Evolutionary conservation across 1,140 invertebrate genomes (phyloP).

Genomic region (Babylonia areolata): DNA sequence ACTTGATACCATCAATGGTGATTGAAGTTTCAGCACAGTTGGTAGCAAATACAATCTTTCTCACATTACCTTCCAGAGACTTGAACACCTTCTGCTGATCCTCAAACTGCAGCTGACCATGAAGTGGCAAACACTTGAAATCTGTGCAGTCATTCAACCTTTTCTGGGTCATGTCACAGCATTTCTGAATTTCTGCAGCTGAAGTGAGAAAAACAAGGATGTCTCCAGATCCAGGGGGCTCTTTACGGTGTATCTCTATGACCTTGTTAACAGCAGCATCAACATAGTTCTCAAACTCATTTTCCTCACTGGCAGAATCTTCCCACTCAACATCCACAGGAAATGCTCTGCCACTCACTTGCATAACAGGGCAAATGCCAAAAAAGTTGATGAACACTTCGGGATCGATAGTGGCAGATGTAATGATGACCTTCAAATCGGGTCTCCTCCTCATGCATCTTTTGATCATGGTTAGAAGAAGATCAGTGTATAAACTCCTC

Average conservation of each 20-base stretch:
- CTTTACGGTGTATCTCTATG: slow-evolving; percentile 93
- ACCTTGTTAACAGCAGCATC: slow-evolving; percentile 96
- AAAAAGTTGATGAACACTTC: slow-evolving; percentile 82
- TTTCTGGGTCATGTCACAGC: slow-evolving; percentile 52
- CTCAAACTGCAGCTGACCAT: slow-evolving; percentile 96
- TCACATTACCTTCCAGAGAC: slow-evolving; percentile 44
- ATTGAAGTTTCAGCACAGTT: slow-evolving; percentile 75
- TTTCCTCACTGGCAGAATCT: slow-evolving; percentile 93
- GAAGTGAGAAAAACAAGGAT: slow-evolving; percentile 95
- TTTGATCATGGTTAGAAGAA: slow-evolving; percentile 90
- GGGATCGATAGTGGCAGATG: slow-evolving; percentile 74
- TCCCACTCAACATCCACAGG: slow-evolving; percentile 93
- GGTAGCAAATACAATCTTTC: slow-evolving; percentile 74
- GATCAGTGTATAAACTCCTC: slow-evolving; percentile 94
- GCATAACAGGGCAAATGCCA: slow-evolving; percentile 92
- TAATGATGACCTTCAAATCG: slow-evolving; percentile 69
- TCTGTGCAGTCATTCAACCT: slow-evolving; percentile 30
- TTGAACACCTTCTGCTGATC: slow-evolving; percentile 85
- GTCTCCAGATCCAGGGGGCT: slow-evolving; percentile 93
- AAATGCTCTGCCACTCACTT: slow-evolving; percentile 90
- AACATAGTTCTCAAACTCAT: slow-evolving; percentile 86
- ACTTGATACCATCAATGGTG: slow-evolving; percentile 71
- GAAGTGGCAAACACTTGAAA: slow-evolving; percentile 82
- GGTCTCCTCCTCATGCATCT: slow-evolving; percentile 62
- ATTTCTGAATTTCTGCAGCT: slow-evolving; percentile 68